Conservation (phyloP, 1,140 invertebrate genomes). For the Procambarus virginalis region DNA sequence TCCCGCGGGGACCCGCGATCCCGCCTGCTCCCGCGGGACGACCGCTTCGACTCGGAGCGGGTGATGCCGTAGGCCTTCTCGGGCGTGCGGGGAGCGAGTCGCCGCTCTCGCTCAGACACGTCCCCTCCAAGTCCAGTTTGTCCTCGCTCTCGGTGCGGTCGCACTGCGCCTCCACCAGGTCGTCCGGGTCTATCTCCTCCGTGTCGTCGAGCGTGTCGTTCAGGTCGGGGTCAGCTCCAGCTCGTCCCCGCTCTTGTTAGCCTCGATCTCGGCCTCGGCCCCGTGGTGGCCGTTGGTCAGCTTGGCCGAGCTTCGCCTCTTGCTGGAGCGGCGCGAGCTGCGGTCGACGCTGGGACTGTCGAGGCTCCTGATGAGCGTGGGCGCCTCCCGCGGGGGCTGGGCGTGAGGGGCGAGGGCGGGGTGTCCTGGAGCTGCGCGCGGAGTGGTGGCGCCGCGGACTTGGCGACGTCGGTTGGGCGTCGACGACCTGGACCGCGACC, state of each 20-base stretch:
- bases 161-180: constrained; percentile 77
- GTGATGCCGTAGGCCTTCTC: constrained; percentile 69
- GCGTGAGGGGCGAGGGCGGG: constrained; percentile 62
- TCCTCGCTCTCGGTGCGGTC: constrained; percentile 78
- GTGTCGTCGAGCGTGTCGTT: constrained; percentile 68
- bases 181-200: constrained; percentile 62
- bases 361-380: constrained; percentile 43
- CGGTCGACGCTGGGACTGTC: constrained; percentile 48
- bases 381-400: constrained; percentile 69
- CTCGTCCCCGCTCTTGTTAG: constrained; percentile 71
- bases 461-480: constrained; percentile 72
- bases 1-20: constrained; percentile 39
- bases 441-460: constrained; percentile 72
- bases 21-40: constrained; percentile 20
- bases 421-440: constrained; percentile 38
- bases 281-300: constrained; percentile 63
- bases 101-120: constrained; percentile 66
- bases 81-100: constrained; percentile 68
- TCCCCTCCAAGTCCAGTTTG: constrained; percentile 53
- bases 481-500: constrained; percentile 72
- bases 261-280: constrained; percentile 66
- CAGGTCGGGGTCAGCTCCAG: constrained; percentile 72
- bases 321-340: constrained; percentile 54
- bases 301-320: constrained; percentile 12
- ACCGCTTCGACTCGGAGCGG: constrained; percentile 65